Conservation (phyloP, 1,140 invertebrate genomes). For the Drosophila repletoides region DNA sequence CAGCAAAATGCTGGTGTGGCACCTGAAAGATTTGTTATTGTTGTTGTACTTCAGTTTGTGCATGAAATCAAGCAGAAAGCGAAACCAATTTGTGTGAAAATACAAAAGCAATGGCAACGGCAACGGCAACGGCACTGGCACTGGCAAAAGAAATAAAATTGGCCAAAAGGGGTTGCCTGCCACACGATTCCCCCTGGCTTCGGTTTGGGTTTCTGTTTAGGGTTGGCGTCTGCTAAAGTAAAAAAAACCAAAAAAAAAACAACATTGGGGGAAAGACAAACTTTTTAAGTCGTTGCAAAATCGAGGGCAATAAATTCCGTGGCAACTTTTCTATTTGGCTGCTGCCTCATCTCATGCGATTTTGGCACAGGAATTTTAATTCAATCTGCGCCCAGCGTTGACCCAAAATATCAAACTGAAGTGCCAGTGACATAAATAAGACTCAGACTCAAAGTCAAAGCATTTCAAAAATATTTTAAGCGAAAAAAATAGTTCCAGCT, state of each 20-base stretch:
- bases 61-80: slow-evolving; percentile 78
- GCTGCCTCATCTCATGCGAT: background rate
- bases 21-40: slow-evolving; percentile 59
- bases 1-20: slow-evolving; percentile 29
- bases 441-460: slow-evolving; percentile 44
- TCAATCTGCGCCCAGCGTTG: slow-evolving; percentile 41
- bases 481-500: slow-evolving; percentile 59
- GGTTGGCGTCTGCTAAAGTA: slow-evolving; percentile 20
- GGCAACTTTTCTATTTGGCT: slow-evolving; percentile 46
- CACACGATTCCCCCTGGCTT: background rate
- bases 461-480: slow-evolving; percentile 67
- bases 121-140: too few species aligned
- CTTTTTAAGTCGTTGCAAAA: slow-evolving; percentile 63
- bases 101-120: slow-evolving; percentile 52
- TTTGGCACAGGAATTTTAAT: slow-evolving; percentile 63
- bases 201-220: background rate
- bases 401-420: background rate
- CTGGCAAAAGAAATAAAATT: slow-evolving; percentile 64
- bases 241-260: too few species aligned
- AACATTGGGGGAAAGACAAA: slow-evolving; percentile 57
- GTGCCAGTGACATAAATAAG: slow-evolving; percentile 53
- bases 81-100: slow-evolving; percentile 78
- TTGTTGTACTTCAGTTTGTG: slow-evolving; percentile 70
- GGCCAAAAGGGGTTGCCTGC: slow-evolving; percentile 51
- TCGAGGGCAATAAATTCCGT: slow-evolving; percentile 65